Conservation (phyloP, 2,113 vertebrate genomes). For the Marcusenius ussheri region DNA sequence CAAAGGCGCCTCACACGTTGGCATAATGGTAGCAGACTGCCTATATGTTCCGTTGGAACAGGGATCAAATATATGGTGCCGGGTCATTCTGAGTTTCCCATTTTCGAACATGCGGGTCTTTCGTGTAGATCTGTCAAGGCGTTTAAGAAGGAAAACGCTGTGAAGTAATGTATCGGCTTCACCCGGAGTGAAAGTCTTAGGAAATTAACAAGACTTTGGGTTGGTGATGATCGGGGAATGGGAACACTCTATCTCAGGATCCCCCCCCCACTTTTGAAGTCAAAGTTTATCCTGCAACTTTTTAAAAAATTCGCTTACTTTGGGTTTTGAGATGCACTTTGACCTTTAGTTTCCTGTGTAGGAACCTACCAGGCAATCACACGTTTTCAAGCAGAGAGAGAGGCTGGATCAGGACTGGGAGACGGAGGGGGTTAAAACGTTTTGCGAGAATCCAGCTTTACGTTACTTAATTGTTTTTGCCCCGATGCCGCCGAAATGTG, state of each 20-base stretch:
- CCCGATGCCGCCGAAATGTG: background rate
- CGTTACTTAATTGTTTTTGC: background rate
- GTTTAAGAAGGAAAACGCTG: background rate
- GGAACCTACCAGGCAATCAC: constrained; percentile 38
- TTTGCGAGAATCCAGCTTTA: background rate
- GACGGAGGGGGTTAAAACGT: constrained; percentile 24
- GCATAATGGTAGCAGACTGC: background rate
- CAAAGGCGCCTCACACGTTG: background rate
- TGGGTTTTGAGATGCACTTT: constrained; percentile 9
- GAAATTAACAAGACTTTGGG: background rate
- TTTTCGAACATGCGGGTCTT: background rate
- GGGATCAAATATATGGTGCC: background rate
- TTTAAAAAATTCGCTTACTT: background rate
- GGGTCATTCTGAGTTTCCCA: background rate
- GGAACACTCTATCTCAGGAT: background rate
- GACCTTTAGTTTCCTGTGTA: constrained; percentile 13
- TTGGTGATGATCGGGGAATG: background rate
- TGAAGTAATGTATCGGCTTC: background rate
- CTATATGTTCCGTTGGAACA: background rate
- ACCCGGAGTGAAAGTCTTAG: background rate
- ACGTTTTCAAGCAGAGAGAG: constrained; percentile 36
- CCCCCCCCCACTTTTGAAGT: background rate
- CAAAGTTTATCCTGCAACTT: background rate
- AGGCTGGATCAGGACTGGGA: background rate
- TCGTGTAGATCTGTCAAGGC: background rate